These are phyloP conservation scores for Aleiodes alternator DNA, from an alignment of 2,888 invertebrate genomes.

Conservation along the genomic window DNA sequence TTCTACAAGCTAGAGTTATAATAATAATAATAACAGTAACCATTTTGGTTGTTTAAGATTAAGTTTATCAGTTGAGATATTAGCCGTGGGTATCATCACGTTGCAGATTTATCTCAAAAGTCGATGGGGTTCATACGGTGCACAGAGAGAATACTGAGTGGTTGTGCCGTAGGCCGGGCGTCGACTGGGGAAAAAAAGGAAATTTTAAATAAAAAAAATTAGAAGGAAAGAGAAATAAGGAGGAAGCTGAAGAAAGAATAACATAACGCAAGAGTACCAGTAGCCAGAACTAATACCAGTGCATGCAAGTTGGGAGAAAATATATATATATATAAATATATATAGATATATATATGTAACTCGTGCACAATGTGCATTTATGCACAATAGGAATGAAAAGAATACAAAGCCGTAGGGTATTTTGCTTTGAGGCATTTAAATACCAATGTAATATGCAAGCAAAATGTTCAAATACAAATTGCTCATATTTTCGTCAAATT, in stretches of 20 bases:
- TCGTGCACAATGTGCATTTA: slow-evolving; percentile 50
- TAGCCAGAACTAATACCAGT: neutral
- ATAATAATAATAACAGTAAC: slow-evolving; percentile 24
- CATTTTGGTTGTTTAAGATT: slow-evolving; percentile 31
- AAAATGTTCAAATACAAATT: slow-evolving; percentile 45
- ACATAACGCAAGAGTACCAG: slow-evolving; percentile 11
- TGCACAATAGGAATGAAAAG: slow-evolving; percentile 46
- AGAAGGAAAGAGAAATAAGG: slow-evolving; percentile 20
- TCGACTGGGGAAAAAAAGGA: slow-evolving; percentile 37
- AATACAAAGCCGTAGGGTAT: slow-evolving; percentile 49
- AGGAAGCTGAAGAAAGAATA: neutral
- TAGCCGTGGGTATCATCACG: slow-evolving; percentile 32
- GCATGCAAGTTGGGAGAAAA: neutral
- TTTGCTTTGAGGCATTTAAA: slow-evolving; percentile 34
- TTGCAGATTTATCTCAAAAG: slow-evolving; percentile 22
- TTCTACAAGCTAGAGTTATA: slow-evolving; percentile 1
- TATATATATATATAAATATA: neutral
- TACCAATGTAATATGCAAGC: slow-evolving; percentile 22
- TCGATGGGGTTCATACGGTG: neutral
- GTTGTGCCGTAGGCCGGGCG: slow-evolving; percentile 33
- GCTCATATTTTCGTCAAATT: slow-evolving; percentile 25
- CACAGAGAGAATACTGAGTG: slow-evolving; percentile 24
- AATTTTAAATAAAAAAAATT: slow-evolving; percentile 18
- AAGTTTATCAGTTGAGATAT: slow-evolving; percentile 33
- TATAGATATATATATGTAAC: slow-evolving; percentile 33